phyloP scores from a whole-genome alignment of 2,888 invertebrate species.

The Stenolophus ochropezus region DNA sequence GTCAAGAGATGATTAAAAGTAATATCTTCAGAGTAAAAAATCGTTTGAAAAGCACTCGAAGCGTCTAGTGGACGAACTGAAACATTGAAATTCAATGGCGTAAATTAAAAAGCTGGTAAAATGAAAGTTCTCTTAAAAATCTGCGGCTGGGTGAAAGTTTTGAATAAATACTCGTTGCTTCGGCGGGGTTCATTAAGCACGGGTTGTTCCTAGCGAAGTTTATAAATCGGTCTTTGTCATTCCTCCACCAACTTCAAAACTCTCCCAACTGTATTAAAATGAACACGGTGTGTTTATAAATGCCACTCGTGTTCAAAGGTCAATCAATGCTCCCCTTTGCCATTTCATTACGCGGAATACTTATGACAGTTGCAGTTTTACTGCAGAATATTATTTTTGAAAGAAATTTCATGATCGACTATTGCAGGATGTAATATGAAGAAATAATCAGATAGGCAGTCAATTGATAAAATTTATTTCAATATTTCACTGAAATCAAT shows the following conservation, averaged over 20 bases:
- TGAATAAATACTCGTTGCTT: conserved; percentile 15
- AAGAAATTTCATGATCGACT: too few species aligned
- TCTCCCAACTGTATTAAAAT: conserved; percentile 44
- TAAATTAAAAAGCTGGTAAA: conserved; percentile 7
- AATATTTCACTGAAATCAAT: too few species aligned
- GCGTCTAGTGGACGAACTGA: background rate
- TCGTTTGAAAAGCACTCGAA: background rate
- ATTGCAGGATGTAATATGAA: too few species aligned
- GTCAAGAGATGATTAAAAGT: background rate
- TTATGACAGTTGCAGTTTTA: too few species aligned
- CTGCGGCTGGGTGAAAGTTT: conserved; percentile 17
- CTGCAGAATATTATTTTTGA: too few species aligned
- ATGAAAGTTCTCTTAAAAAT: conserved; percentile 30
- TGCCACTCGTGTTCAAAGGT: background rate
- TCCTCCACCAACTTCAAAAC: conserved; percentile 12
- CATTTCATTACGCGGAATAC: background rate
- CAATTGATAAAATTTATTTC: too few species aligned
- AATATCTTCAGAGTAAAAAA: background rate
- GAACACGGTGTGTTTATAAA: conserved; percentile 30
- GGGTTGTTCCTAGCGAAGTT: conserved; percentile 13
- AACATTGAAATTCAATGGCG: conserved; percentile 25
- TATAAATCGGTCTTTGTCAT: conserved; percentile 16
- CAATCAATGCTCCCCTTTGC: conserved; percentile 5
- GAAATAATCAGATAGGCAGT: too few species aligned
- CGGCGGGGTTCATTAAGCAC: conserved; percentile 28